Evolutionary conservation across 1,140 invertebrate species (phyloP), one percentile per base, ranked within the genome.

Genomic region (Bombus affinis): DNA sequence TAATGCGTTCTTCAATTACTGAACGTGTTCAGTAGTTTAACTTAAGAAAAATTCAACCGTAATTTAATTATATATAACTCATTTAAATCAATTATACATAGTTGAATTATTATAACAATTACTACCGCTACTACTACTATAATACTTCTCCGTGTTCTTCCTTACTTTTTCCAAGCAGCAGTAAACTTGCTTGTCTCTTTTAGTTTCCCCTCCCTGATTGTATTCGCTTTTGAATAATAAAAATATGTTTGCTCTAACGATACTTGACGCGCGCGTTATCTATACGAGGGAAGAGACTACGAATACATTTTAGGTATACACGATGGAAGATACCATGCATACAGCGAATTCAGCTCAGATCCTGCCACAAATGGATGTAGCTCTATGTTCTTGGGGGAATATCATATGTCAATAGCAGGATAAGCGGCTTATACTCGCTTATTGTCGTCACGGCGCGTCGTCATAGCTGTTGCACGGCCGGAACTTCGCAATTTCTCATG

Each of bases 321-420:
- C 73, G 75, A 83, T 47, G 85, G 47, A 78, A 77, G 65, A 87
- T 62, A 76, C 72, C n/a, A 77, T 37, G 78, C 75, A 39, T 35
- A 25, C 73, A 42, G 42, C 12, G 66, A 80, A 84, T 59, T 76
- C 39, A 77, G 42, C 28, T 25, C 47, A 44, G 78, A 88, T 86
- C 82, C 70, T 35, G 37, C 76, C 81, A 44, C 86, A 85, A 84
- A 85, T 89, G 86, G 65, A 89, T 89, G 76, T 81, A 85, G 62
- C 59, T 83, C 81, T 89, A 85, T 81, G 82, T 86, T 86, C 85
- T 83, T 75, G 70, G 66, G 74, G 74, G 88, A 85, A 89, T 88
- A 89, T 88, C 83, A 81, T 85, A 85, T 89, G 88, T 88, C 88
- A 89, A 89, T 89, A 87, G 86, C 82, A n/a, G 73, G 47, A 84